Base-by-base conservation (phyloP, 2,113 vertebrate species). In the Aepyceros melampus region DNA sequence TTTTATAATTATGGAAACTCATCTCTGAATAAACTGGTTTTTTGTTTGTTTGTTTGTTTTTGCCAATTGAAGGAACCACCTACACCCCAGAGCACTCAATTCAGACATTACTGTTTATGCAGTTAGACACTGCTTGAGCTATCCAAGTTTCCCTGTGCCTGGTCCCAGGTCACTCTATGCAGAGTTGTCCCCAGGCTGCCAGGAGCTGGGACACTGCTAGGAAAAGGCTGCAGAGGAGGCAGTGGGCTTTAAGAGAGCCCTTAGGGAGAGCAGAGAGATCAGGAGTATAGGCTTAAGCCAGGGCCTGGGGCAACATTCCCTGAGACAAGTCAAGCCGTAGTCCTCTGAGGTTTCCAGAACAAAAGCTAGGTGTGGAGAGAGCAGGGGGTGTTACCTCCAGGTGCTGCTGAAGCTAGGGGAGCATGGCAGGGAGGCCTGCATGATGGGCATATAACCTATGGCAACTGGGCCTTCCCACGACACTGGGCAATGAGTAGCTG, bases 71-170 rank as follows among this genome's bases (percentile, higher is more conserved):
- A 97, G 89, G 95, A 89, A 90, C 53, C 15, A 89, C 45, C 94
- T 74, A 91, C 14, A 91, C 36, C 55, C 82, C 89, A 74, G 49
- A 93, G 98, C 15, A 93, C 84, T 98, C 97, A 97, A 98, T 98
- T 97, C 91, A 98, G 85, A 97, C 93, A 36, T 97, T 98, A 97
- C 97, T 98, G 98, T 90, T 98, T 95, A 90, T n/a, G 36, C 25
- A 89, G 74, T 95, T 95, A 92, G 62, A 98, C 93, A 93, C 29
- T 96, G 94, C 97, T 91, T 94, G 86, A 96, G 16, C 78, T 62
- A 81, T 40, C 29, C 27, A 86, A 10, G 23, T 92, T 93, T 96
- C 87, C 86, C 74, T 94, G 82, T 94, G 85, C 82, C 92, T 94
- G 56, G 89, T 95, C 83, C 94, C 78, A 96, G 76, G 67, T 87